A percentile compares a stretch with the other conserved stretches of the same genome.
phyloP scores from a whole-genome alignment of 2,888 invertebrate genomes.

The Steinernema carpocapsae region DNA sequence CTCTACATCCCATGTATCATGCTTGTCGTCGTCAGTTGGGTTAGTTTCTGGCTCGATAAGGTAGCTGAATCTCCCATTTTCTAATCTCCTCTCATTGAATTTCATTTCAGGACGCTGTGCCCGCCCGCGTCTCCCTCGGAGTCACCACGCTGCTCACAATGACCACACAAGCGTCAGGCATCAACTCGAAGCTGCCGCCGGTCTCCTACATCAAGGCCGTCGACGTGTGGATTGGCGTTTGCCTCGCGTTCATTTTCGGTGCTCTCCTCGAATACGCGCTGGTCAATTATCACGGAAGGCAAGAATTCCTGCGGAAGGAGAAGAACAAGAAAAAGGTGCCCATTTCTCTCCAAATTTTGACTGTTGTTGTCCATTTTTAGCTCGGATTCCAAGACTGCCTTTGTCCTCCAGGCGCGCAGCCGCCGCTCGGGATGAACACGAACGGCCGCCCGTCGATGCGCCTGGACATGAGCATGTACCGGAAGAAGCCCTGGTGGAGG shows the following conservation, averaged over 20 bases:
- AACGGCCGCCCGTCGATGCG: conserved; percentile 56
- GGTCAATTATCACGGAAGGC: conserved; percentile 80
- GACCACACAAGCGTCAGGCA: conserved; percentile 75
- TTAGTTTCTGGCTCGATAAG: conserved; percentile 68
- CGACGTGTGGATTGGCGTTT: conserved; percentile 71
- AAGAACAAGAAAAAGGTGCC: conserved; percentile 55
- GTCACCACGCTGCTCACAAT: conserved; percentile 66
- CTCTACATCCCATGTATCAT: conserved; percentile 96
- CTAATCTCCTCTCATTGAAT: no score
- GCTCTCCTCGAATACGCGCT: conserved; percentile 95
- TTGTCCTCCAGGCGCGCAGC: conserved; percentile 55
- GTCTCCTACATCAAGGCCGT: conserved; percentile 70
- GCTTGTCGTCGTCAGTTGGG: conserved; percentile 78
- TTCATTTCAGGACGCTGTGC: conserved; percentile 62
- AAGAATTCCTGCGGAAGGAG: conserved; percentile 74
- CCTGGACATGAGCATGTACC: conserved; percentile 57
- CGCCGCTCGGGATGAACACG: conserved; percentile 24
- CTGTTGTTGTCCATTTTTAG: conserved; percentile 7
- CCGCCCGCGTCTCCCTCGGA: conserved; percentile 68
- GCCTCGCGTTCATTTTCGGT: conserved; percentile 95
- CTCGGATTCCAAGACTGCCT: conserved; percentile 62
- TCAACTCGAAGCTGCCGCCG: conserved; percentile 75
- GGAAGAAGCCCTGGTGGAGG: conserved; percentile 41
- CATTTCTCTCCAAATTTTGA: conserved; percentile 23
- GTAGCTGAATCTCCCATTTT: conserved; percentile 38